These are phyloP conservation scores for Emydura subglobosa DNA, from an alignment of 2,113 vertebrate genomes.

Conservation along the genomic window DNA sequence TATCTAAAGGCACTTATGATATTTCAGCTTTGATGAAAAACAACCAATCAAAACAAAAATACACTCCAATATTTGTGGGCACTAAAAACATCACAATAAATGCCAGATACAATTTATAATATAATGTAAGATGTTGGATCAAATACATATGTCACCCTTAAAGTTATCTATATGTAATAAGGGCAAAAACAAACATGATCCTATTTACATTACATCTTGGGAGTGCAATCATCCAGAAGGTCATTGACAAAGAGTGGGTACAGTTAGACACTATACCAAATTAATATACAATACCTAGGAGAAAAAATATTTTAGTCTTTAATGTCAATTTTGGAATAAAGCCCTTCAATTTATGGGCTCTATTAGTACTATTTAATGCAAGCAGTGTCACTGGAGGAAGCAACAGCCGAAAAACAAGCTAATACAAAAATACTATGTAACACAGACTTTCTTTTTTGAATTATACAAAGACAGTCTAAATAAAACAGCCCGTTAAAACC, in stretches of 20 bases:
- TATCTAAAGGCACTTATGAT: neutral
- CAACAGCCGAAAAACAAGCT: neutral
- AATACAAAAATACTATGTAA: neutral
- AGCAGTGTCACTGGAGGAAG: neutral
- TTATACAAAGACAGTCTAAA: neutral
- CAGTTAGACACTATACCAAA: neutral
- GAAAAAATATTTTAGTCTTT: neutral
- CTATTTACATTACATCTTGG: neutral
- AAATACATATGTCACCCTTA: neutral
- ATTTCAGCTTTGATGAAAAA: neutral
- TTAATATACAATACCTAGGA: neutral
- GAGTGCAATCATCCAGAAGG: neutral
- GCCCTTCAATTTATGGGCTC: neutral
- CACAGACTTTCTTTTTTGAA: neutral
- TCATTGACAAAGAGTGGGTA: neutral
- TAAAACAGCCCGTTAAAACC: neutral
- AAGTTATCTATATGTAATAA: neutral
- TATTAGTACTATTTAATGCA: neutral
- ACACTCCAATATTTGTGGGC: neutral
- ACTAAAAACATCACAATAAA: neutral
- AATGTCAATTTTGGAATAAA: neutral
- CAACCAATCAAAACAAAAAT: neutral
- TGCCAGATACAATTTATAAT: neutral
- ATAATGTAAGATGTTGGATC: neutral
- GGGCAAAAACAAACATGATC: neutral